A percentile compares a stretch with the other conserved stretches of the same genome.
phyloP scores from a whole-genome alignment of 2,888 invertebrate species.

The Stenotaenia linearis region DNA sequence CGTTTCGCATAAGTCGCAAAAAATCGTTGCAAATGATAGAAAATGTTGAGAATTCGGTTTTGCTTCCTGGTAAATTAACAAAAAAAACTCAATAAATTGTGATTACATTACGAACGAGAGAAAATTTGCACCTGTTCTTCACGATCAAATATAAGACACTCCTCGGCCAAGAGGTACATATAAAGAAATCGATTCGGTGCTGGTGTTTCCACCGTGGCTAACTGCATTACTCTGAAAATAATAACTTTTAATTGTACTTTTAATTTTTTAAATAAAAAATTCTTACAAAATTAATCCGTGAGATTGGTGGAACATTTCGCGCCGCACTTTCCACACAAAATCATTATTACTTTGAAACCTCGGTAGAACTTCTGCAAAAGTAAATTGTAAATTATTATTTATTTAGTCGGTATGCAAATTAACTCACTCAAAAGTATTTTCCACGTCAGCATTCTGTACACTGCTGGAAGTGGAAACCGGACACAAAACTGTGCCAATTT shows the following conservation, averaged over 20 bases:
- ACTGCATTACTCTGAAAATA: background rate
- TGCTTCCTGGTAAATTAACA: background rate
- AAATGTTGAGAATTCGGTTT: constrained; percentile 13
- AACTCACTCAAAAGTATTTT: constrained; percentile 68
- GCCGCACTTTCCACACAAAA: constrained; percentile 67
- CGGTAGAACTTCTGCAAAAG: constrained; percentile 63
- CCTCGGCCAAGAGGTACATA: background rate
- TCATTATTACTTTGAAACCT: constrained; percentile 69
- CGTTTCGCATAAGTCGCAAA: background rate
- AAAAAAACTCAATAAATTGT: background rate
- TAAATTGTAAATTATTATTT: background rate
- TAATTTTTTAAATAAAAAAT: background rate
- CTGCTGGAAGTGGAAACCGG: constrained; percentile 73
- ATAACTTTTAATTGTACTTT: background rate
- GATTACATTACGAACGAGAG: background rate
- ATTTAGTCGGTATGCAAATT: background rate
- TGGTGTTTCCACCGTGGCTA: background rate
- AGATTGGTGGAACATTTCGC: constrained; percentile 64
- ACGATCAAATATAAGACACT: background rate
- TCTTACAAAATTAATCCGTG: constrained; percentile 4
- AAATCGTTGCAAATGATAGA: background rate
- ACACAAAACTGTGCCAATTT: constrained; percentile 80
- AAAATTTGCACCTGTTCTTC: background rate
- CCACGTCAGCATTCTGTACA: constrained; percentile 78
- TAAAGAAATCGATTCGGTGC: background rate